Evolutionary conservation across 2,113 vertebrate species (phyloP), one percentile per base, ranked within the genome.

Genomic region (Scopus umbretta): DNA sequence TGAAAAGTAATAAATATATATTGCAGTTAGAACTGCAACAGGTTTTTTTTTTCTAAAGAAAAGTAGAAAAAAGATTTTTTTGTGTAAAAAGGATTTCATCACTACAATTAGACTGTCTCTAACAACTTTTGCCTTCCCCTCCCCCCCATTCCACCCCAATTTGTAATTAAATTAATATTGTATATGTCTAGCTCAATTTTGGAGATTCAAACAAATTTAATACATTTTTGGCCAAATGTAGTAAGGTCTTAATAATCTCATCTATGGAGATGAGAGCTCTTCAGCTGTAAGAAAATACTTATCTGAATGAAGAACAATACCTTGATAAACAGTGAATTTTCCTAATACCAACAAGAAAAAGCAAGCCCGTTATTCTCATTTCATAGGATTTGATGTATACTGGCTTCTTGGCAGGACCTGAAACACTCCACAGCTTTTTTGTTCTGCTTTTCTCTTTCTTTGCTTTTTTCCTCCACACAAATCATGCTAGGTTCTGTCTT

Each of bases 391-490:
- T 47, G 2, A 21, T 32, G 13, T 40, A 56, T 40, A 30, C 8
- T 25, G 29, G 32, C 16, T 7, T 29, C 18, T 58, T 47, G 13
- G 4, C 7, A 74, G 22, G 18, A 18, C 10, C 21, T 65, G 29
- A 85, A 58, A 70, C 29, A 13, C 6, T 14, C 7, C 15, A 27
- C 3, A 63, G 7, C 5, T 43, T 52, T 52, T 81, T 55, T 45
- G 49, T 50, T 42, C 16, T 56, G 20, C 5, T 81, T 68, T 81
- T 32, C 11, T 36, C 7, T n/a, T 42, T 27, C 3, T 36, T 63
- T 50, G 7, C 6, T 58, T 47, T 30, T 10, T 25, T 13, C 1
- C 3, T 20, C 4, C 7, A 2, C 2, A 0, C 13, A 36, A 72
- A 58, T 78, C 23, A 15, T 8, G 2, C 4, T n/a, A 30, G 10